A percentile compares a stretch with the other conserved stretches of the same genome.
Evolutionary conservation across 2,113 vertebrate species (phyloP).

Genomic region (Paradisaea rubra): DNA sequence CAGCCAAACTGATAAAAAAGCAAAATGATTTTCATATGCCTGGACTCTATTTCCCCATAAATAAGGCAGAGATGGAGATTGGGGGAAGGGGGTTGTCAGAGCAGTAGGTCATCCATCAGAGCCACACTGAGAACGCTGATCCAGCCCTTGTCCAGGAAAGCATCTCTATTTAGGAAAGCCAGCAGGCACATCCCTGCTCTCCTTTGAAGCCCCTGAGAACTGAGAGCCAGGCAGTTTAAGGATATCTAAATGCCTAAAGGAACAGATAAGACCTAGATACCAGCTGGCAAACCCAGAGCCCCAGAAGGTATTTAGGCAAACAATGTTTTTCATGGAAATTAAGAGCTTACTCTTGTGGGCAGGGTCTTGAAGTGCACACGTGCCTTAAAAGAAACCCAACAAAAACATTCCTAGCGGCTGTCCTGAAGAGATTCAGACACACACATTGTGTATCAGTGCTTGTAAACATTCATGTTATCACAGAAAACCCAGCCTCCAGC

Average conservation of each 20-base stretch:
- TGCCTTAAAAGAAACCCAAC: neutral
- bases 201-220: neutral
- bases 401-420: neutral
- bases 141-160: neutral
- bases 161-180: neutral
- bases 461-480: neutral
- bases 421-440: neutral
- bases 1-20: conserved; percentile 18
- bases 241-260: neutral
- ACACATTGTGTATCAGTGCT: fast-evolving
- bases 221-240: neutral
- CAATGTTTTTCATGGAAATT: neutral
- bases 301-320: neutral
- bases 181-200: neutral
- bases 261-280: neutral
- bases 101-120: neutral
- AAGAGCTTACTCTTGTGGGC: neutral
- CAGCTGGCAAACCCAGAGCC: neutral
- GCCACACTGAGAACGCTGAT: neutral
- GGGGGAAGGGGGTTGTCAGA: neutral
- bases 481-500: neutral
- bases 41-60: neutral
- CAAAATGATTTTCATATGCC: conserved; percentile 7
- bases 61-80: neutral
- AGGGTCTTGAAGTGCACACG: fast-evolving